Evolutionary conservation across 2,888 invertebrate genomes (phyloP), one percentile per base, ranked within the genome.

Genomic region (Oscheius sp.): DNA sequence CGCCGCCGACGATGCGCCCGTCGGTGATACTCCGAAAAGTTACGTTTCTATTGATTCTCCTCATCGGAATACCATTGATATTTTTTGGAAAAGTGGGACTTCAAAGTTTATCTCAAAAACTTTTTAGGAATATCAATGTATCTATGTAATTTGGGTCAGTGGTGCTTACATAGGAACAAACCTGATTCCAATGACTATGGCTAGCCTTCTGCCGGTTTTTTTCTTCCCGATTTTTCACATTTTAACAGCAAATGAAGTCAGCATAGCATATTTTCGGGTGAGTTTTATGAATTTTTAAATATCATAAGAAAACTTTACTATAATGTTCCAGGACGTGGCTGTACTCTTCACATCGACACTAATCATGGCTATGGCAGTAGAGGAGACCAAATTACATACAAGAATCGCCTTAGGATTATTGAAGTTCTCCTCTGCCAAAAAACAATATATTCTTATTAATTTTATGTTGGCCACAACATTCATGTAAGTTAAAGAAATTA

Each of bases 181-280:
- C 54, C 72, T 72, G 2, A 57, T 80, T 32, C 80, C 80, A 2
- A 69, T 80, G 44, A 74, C 76, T 4, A 61, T 80, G 32, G 77
- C 80, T 1, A 75, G 77, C 6, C 68, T 80, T 2, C 59, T 80
- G 22, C 80, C 80, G 1, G 38, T 80, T 33, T 68, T 78, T 5
- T 71, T 80, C 8, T 80, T 77, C 47, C 80, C 80, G 2, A 63
- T 78, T 12, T 69, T 80, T 3, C 71, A 73, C 26, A 74, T 80
- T 36, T 67, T 74, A 1, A 41, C 71, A 4, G 77, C 75, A 14
- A 71, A 71, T 51, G 45, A 74, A 2, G 72, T 77, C 28, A 67
- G 71, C 47, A 56, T 63, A 1, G 28, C 57, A 17, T 75, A 75
- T 51, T 45, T 76, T 12, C 72, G 73, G 56, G 75, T 75, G 33